Percentiles rank a stretch among this genome's conserved stretches.
These are phyloP conservation scores for Siderastrea radians DNA, from an alignment of 92 coral and sea anemone species.

Conservation along the genomic window DNA sequence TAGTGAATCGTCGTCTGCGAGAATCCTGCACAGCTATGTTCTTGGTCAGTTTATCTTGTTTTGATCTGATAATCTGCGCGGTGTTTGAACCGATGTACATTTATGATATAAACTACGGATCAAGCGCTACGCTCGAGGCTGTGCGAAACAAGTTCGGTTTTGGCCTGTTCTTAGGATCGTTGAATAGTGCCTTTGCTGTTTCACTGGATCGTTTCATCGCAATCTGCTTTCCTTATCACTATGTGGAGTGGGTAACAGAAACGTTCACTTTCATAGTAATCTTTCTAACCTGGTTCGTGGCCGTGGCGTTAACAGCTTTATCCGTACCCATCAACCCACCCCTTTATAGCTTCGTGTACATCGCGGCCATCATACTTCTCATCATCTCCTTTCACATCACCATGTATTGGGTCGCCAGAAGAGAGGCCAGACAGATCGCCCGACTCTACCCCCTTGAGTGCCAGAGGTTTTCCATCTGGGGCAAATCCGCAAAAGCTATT, in stretches of 20 bases:
- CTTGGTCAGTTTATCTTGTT: not conserved
- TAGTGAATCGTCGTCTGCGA: not conserved
- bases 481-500: slow-evolving; percentile 1
- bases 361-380: not conserved
- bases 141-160: not conserved
- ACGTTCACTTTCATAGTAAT: not conserved
- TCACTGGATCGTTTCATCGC: slow-evolving; percentile 12
- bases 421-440: not conserved
- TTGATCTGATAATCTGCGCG: slow-evolving; percentile 5
- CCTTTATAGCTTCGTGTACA: not conserved
- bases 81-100: slow-evolving; percentile 3
- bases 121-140: not conserved
- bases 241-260: not conserved
- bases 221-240: slow-evolving; percentile 11
- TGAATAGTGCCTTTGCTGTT: not conserved
- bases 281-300: slow-evolving; percentile 1
- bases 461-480: not conserved
- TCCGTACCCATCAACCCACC: not conserved
- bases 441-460: not conserved
- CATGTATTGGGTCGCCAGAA: slow-evolving; percentile 4
- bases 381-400: not conserved
- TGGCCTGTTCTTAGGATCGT: not conserved
- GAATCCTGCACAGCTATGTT: slow-evolving; percentile 6
- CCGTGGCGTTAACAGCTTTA: not conserved
- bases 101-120: not conserved